Percentiles rank a stretch among this genome's conserved stretches.
These are phyloP conservation scores for Leptopilina syphax DNA, from an alignment of 2,888 invertebrate species.

Conservation along the genomic window DNA sequence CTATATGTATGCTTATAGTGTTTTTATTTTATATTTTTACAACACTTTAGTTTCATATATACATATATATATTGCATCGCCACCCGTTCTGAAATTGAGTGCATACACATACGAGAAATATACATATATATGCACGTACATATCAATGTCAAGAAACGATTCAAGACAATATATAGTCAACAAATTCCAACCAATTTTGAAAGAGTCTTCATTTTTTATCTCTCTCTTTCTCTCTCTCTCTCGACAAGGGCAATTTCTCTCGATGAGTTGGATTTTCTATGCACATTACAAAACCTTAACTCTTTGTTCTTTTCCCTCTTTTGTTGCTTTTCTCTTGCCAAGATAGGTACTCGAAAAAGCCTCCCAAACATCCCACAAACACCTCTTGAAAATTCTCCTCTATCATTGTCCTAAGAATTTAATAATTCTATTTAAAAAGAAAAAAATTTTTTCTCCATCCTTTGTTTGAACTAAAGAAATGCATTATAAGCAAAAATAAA, in stretches of 20 bases:
- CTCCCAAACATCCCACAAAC: conserved; percentile 57
- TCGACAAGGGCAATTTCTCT: conserved; percentile 67
- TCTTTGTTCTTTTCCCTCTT: conserved; percentile 43
- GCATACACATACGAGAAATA: conserved; percentile 8
- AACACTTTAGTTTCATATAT: neutral
- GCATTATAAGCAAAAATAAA: too few relatives aligned
- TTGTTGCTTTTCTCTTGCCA: conserved; percentile 18
- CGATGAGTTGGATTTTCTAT: conserved; percentile 64
- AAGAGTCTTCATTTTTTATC: conserved; percentile 48
- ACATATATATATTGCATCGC: neutral
- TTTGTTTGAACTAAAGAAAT: neutral
- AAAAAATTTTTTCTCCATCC: neutral
- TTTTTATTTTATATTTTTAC: conserved; percentile 29
- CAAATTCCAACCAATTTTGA: conserved; percentile 68
- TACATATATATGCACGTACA: conserved; percentile 47
- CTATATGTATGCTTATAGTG: neutral
- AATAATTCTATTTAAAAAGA: neutral
- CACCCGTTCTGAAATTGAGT: neutral
- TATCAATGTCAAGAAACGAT: conserved; percentile 66
- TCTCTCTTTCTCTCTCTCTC: neutral
- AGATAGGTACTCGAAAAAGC: conserved; percentile 38
- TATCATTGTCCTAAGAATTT: neutral
- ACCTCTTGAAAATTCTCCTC: conserved; percentile 50
- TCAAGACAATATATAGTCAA: conserved; percentile 59
- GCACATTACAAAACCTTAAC: conserved; percentile 41